These are phyloP conservation scores for Apodemus sylvaticus DNA, from an alignment of 2,113 vertebrate genomes.

Conservation along the genomic window DNA sequence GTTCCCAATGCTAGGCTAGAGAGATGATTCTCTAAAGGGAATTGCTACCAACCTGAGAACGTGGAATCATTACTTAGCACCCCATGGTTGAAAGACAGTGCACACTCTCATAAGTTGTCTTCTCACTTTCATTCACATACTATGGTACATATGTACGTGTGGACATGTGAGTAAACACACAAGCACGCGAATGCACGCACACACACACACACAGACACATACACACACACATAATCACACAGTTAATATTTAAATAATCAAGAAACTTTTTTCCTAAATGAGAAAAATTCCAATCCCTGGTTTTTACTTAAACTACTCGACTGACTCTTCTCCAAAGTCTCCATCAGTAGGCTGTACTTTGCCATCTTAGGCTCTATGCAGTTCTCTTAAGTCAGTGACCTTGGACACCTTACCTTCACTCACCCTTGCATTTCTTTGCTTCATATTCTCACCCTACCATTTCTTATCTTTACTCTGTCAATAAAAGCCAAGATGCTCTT, in stretches of 20 bases:
- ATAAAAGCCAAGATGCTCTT: background rate
- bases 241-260: background rate
- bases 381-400: background rate
- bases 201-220: no score
- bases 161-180: background rate
- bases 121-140: background rate
- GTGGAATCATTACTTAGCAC: background rate
- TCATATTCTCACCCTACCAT: background rate
- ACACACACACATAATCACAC: background rate
- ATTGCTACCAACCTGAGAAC: no score
- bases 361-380: background rate
- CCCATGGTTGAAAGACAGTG: background rate
- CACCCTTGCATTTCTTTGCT: background rate
- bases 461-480: background rate
- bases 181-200: rapidly evolving
- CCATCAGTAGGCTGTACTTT: background rate
- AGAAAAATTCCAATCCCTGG: background rate
- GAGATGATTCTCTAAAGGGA: background rate
- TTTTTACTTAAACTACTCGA: background rate
- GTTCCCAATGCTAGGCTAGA: background rate
- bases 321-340: background rate
- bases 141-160: no score
- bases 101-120: background rate
- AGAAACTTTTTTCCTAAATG: background rate
- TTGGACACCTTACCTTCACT: rapidly evolving